Base-by-base conservation (phyloP, 2,888 invertebrate species). In the Hypomecis atomaria region DNA sequence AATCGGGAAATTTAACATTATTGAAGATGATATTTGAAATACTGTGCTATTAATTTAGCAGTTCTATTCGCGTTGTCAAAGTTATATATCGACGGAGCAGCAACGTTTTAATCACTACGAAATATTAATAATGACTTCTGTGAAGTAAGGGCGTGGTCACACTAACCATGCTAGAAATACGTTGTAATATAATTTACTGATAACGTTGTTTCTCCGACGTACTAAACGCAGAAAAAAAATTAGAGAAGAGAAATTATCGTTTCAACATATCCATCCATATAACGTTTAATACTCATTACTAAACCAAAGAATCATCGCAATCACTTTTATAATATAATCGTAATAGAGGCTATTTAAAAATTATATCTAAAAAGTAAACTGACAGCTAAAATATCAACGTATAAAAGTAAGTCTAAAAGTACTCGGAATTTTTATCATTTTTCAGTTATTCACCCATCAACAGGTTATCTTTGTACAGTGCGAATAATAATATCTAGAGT, bases 181-280 rank as follows among this genome's bases (percentile, higher is more conserved):
- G 33, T 53, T 42, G 40, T 53, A 53, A 43, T 34, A 36, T 43
- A 44, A 34, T 34, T 42, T 36, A 50, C 11, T 6, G 33, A n/a
- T n/a, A 47, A 42, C 34, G 47, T 60, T 42, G 60, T 56, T 56
- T 44, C 50, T 50, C 40, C 61, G 54, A 40, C 38, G 0, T 45
- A 36, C 0, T 10, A 37, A 4, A 44, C 34, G 34, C 44, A 43
- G 23, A 11, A n/a, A n/a, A n/a, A n/a, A n/a, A n/a, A n/a, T n/a
- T n/a, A n/a, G n/a, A n/a, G n/a, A n/a, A n/a, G n/a, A n/a, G n/a
- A n/a, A 38, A n/a, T n/a, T 33, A 38, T 56, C 23, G 33, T 23
- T 11, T 38, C 8, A 49, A 50, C 55, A 54, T 55, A 48, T 62
- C 57, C 62, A 62, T 62, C 34, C 44, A 57, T 62, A 11, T 33